Base-by-base conservation (phyloP, 2,888 invertebrate genomes). In the Eurois occulta region DNA sequence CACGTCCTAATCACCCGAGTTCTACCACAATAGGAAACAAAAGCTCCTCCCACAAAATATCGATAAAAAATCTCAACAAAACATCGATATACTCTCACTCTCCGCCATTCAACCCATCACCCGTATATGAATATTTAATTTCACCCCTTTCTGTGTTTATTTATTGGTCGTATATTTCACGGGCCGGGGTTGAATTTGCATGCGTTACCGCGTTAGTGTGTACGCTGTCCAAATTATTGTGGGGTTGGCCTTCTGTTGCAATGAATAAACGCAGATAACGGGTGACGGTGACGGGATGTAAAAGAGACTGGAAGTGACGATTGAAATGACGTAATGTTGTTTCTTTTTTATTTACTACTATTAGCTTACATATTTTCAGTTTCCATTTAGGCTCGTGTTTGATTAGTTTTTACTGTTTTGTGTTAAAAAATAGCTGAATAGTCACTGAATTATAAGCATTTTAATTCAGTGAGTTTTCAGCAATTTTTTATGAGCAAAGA, bases 91-190 rank as follows among this genome's bases (percentile, higher is more conserved):
- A 80, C 41, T n/a, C 62, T 46, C 73, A 78, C 80, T 85, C 80
- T 65, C 81, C 81, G 65, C 68, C 69, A 78, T 41, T 80, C 38
- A 67, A 81, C 83, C 84, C 94, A 91, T 91, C 94, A 93, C 95
- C 81, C 83, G 85, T 84, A 87, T 92, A 95, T 96, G 95, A 96
- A 96, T 96, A 96, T 96, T 96, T 96, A 95, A 96, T 95, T 95
- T 95, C 95, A 96, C 96, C 96, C 96, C 96, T 95, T 95, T 94
- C 93, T 91, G 91, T 94, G 94, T 96, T 96, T 96, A 96, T 96
- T 96, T 96, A 96, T 96, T 95, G 95, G 95, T 92, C 94, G 94
- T 96, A 96, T 96, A 96, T 96, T 96, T 96, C 96, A 96, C 94
- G 91, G 93, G 94, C 93, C 90, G 89, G 94, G 95, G 93, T 89